Conservation (phyloP, 2,888 invertebrate genomes). For the Andrena haemorrhoa region DNA sequence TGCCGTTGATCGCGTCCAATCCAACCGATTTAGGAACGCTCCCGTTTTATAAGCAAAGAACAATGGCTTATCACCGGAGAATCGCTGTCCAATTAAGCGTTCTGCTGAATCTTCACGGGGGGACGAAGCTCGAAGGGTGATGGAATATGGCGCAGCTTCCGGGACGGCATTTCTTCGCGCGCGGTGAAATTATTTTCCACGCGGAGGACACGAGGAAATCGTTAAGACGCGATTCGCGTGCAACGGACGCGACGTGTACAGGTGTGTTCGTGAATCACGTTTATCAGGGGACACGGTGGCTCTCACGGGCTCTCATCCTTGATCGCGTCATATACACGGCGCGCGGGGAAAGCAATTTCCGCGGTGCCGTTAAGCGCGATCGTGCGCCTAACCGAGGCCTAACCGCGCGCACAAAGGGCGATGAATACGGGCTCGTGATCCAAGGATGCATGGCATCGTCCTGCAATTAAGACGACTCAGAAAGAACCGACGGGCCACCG, state of each 20-base stretch:
- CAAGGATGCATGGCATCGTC: constrained; percentile 43
- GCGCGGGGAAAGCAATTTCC: constrained; percentile 62
- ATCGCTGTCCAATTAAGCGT: too few relatives aligned
- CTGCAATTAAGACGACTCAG: constrained; percentile 43
- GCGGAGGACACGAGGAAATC: constrained; percentile 34
- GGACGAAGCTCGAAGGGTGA: not conserved
- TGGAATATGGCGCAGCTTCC: constrained; percentile 9
- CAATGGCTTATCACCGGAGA: too few relatives aligned
- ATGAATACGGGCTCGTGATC: constrained; percentile 33
- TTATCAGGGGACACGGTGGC: constrained; percentile 43
- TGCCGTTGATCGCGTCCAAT: too few relatives aligned
- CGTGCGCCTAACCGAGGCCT: constrained; percentile 18
- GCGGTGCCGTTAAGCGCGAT: constrained; percentile 58
- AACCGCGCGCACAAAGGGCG: constrained; percentile 27
- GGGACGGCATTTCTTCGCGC: constrained; percentile 51
- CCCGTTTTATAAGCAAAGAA: too few relatives aligned
- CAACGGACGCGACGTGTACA: constrained; percentile 32
- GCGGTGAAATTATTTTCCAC: constrained; percentile 41
- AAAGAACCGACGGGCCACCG: constrained; percentile 14
- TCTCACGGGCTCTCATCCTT: constrained; percentile 52
- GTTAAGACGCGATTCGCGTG: constrained; percentile 58
- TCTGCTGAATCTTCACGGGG: too few relatives aligned
- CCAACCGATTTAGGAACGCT: too few relatives aligned
- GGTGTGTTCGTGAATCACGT: constrained; percentile 47
- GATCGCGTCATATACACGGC: constrained; percentile 38